A percentile compares a stretch with the other conserved stretches of the same genome.
Conservation (phyloP, 2,888 invertebrate species). For the Trichopria drosophilae region DNA sequence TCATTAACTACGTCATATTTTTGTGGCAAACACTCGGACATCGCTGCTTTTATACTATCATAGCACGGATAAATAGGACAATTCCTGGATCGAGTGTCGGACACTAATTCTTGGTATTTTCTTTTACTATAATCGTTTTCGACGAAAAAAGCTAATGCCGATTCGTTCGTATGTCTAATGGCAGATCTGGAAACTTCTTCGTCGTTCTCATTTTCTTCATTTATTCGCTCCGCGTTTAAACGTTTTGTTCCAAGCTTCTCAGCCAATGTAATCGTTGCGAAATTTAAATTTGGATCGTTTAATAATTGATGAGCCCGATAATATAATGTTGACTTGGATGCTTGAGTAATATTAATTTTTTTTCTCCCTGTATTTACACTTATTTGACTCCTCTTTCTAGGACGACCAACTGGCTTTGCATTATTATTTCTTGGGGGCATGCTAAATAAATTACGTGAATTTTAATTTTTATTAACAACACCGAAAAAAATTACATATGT, state of each 20-base stretch:
- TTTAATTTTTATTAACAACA: too few relatives aligned
- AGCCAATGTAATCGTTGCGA: too few relatives aligned
- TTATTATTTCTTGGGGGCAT: too few relatives aligned
- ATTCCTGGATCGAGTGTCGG: not conserved
- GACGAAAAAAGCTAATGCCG: not conserved
- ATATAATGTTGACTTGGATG: not conserved
- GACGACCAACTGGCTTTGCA: too few relatives aligned
- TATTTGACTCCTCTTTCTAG: not conserved
- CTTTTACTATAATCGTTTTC: conserved; percentile 1
- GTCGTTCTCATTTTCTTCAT: too few relatives aligned
- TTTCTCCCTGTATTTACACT: not conserved
- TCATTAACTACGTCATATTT: not conserved
- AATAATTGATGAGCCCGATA: not conserved
- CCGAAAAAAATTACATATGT: too few relatives aligned
- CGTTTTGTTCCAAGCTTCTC: too few relatives aligned
- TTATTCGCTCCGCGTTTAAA: too few relatives aligned
- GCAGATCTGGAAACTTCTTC: too few relatives aligned
- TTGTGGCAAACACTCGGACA: not conserved
- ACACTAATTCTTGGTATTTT: not conserved
- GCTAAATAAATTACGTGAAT: too few relatives aligned
- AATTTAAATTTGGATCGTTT: too few relatives aligned
- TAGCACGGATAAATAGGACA: not conserved
- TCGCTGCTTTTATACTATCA: not conserved
- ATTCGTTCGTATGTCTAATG: not conserved
- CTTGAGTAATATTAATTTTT: not conserved